A percentile compares a stretch with the other conserved stretches of the same genome.
These are phyloP conservation scores for Steinernema scapterisci DNA, from an alignment of 2,888 invertebrate species.

Conservation along the genomic window DNA sequence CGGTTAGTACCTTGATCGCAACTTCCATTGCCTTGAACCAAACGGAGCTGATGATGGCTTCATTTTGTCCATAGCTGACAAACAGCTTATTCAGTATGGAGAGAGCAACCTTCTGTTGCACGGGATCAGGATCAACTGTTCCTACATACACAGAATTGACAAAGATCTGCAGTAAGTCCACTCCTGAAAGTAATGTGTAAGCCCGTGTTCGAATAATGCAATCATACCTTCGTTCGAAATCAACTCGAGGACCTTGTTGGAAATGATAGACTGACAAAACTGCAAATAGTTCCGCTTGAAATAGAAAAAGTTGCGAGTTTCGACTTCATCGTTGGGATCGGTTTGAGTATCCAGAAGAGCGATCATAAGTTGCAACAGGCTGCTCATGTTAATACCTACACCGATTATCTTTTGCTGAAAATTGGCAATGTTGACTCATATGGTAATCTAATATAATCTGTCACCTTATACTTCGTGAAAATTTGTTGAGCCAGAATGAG, in stretches of 20 bases:
- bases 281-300: conserved; percentile 6
- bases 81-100: background rate
- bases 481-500: conserved; percentile 73
- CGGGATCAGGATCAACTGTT: background rate
- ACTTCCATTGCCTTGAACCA: conserved; percentile 5
- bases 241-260: conserved; percentile 10
- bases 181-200: background rate
- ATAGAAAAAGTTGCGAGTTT: conserved; percentile 4
- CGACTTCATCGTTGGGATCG: conserved; percentile 18
- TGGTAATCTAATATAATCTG: background rate
- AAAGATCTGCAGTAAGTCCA: conserved; percentile 1
- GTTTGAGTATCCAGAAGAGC: background rate
- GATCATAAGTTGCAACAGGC: background rate
- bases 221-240: background rate
- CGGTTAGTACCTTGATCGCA: background rate
- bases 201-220: background rate
- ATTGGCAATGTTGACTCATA: background rate
- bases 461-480: conserved; percentile 73
- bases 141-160: background rate
- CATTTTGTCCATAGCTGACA: background rate
- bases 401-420: conserved; percentile 13
- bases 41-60: background rate
- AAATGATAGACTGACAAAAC: background rate
- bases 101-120: conserved; percentile 1
- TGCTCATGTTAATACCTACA: conserved; percentile 13